phyloP scores from a whole-genome alignment of 2,888 invertebrate genomes.

The Heliothis peltigera region DNA sequence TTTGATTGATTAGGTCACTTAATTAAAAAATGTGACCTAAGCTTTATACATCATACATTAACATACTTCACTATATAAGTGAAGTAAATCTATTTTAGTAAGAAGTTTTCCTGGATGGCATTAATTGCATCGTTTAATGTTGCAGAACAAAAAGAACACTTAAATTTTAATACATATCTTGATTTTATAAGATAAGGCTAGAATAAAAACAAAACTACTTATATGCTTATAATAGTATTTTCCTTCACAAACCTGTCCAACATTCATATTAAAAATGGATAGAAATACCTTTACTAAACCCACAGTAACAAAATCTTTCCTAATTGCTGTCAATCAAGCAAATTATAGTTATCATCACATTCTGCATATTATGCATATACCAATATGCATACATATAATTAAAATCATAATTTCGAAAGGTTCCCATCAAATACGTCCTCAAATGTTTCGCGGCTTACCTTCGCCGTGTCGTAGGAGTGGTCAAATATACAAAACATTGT shows the following conservation, averaged over 20 bases:
- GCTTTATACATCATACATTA: too few species aligned
- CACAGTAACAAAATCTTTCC: slow-evolving; percentile 39
- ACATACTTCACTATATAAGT: too few species aligned
- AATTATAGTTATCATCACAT: slow-evolving; percentile 63
- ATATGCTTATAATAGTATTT: too few species aligned
- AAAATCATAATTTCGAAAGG: slow-evolving; percentile 74
- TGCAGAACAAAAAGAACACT: too few species aligned
- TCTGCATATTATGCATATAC: slow-evolving; percentile 7
- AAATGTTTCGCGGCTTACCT: slow-evolving; percentile 74
- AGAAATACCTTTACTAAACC: neutral
- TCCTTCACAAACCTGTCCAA: neutral
- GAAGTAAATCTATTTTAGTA: too few species aligned
- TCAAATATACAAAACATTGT: slow-evolving; percentile 80
- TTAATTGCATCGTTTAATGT: too few species aligned
- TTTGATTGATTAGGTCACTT: slow-evolving; percentile 10
- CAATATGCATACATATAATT: slow-evolving; percentile 65
- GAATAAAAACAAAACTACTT: too few species aligned
- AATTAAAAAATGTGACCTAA: slow-evolving; percentile 1
- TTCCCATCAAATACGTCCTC: slow-evolving; percentile 76
- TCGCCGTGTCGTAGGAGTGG: slow-evolving; percentile 75
- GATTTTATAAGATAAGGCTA: too few species aligned
- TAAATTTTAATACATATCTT: too few species aligned
- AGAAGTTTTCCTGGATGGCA: too few species aligned
- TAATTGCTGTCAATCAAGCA: slow-evolving; percentile 72
- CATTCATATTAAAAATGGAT: slow-evolving; percentile 14